Evolutionary conservation across 2,113 vertebrate genomes (phyloP), one percentile per base, ranked within the genome.

Genomic region (Mesoclemmys tuberculata): DNA sequence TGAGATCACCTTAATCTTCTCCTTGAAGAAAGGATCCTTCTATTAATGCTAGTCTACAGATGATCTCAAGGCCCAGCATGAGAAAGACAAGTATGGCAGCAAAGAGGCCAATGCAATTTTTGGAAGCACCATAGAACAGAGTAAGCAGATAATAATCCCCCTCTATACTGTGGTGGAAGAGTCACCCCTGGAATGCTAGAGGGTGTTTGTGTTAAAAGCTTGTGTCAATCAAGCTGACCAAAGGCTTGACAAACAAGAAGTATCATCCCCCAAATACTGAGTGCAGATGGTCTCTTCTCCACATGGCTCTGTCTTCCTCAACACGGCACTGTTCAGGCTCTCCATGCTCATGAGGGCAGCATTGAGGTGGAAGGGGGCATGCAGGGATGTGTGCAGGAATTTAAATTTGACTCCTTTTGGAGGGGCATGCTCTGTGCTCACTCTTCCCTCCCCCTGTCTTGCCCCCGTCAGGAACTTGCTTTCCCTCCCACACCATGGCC

Each of bases 1-100:
- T 64, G 78, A 90, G 52, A 88, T 80, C 80, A 48, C 85, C 78
- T 86, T 19, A 16, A 78, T 93, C 10, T 94, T 91, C 7, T 95
- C 9, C 77, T 21, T 68, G 56, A 93, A 94, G 55, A n/a, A 74
- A 90, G 83, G 31, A 41, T 64, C 12, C 5, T 56, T 87, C 19
- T 64, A 64, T 68, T 68, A 68, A 31, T 68, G 35, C 80, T 49
- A 71, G 16, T 94, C 48, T 71, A 82, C 64, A 80, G n/a, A 78
- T 78, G 38, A 91, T 55, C 24, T 95, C 80, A 95, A 92, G 82
- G 74, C 26, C 31, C 82, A 13, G 85, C 89, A 71, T 64, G 27
- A 86, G 83, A 90, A 91, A 92, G 38, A 93, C 89, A 92, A 85
- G 38, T 12, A 31, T 80, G 71, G 74, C 3, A 5, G 8, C 44